phyloP scores from a whole-genome alignment of 2,888 invertebrate species.

The Halictus ligatus region DNA sequence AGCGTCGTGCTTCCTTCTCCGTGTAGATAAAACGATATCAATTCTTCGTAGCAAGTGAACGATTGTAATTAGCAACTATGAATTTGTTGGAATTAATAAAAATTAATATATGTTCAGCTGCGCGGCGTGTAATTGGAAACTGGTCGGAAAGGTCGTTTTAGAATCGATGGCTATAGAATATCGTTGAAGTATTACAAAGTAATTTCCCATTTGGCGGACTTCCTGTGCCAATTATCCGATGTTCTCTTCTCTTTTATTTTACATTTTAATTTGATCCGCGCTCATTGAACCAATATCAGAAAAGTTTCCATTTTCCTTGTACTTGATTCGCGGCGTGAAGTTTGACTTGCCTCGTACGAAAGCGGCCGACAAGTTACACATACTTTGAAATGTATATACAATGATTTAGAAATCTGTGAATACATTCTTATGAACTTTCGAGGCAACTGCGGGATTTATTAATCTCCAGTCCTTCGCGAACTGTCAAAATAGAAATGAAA shows the following conservation, averaged over 20 bases:
- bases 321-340: background rate
- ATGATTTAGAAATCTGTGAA: background rate
- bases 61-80: background rate
- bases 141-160: background rate
- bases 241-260: background rate
- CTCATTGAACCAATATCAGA: conserved; percentile 3
- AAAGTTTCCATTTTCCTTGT: conserved; percentile 10
- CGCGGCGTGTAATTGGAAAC: conserved; percentile 1
- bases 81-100: background rate
- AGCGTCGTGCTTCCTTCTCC: background rate
- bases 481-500: background rate
- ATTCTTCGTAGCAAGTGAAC: background rate
- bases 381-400: background rate
- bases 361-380: background rate
- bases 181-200: conserved; percentile 28
- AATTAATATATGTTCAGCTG: background rate
- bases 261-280: conserved; percentile 21
- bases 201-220: conserved; percentile 19
- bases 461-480: background rate
- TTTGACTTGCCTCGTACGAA: background rate
- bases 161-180: conserved; percentile 3
- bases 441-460: background rate
- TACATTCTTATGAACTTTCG: background rate
- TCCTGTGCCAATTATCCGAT: background rate
- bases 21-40: background rate